Evolutionary conservation across 2,113 vertebrate species (phyloP).

Genomic region (Aptenodytes patagonicus): DNA sequence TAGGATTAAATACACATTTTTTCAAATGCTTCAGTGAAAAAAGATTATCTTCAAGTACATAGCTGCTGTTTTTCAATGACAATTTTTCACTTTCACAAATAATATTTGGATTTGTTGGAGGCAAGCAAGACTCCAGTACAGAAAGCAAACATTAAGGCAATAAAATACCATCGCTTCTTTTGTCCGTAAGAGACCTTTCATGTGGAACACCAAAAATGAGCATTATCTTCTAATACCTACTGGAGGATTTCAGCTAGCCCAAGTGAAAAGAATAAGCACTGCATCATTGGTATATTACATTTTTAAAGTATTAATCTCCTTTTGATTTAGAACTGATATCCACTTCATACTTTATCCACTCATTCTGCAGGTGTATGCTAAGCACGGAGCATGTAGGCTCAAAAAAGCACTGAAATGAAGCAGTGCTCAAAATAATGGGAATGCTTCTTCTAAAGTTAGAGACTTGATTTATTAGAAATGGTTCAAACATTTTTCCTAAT

Average conservation of each 20-base stretch:
- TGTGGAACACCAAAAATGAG: constrained; percentile 22
- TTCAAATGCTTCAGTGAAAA: neutral
- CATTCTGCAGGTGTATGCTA: constrained; percentile 21
- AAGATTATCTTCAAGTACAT: neutral
- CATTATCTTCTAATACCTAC: constrained; percentile 32
- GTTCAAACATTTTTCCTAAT: constrained; percentile 67
- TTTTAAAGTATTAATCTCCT: constrained; percentile 47
- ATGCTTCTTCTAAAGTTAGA: constrained; percentile 23
- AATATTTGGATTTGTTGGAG: neutral
- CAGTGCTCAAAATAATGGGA: constrained; percentile 42
- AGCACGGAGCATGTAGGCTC: neutral
- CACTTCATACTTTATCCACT: neutral
- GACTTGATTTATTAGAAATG: constrained; percentile 62
- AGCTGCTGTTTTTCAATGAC: neutral
- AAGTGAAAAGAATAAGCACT: constrained; percentile 40
- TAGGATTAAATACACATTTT: neutral
- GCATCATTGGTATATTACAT: constrained; percentile 18
- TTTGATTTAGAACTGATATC: constrained; percentile 54
- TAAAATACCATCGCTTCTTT: constrained; percentile 12
- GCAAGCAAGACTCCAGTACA: neutral
- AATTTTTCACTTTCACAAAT: neutral
- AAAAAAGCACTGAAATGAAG: constrained; percentile 46
- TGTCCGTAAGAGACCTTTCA: neutral
- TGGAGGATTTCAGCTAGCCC: constrained; percentile 22
- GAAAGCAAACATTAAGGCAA: constrained; percentile 10